Base-by-base conservation (phyloP, 2,113 vertebrate species). In the Catagonus wagneri region DNA sequence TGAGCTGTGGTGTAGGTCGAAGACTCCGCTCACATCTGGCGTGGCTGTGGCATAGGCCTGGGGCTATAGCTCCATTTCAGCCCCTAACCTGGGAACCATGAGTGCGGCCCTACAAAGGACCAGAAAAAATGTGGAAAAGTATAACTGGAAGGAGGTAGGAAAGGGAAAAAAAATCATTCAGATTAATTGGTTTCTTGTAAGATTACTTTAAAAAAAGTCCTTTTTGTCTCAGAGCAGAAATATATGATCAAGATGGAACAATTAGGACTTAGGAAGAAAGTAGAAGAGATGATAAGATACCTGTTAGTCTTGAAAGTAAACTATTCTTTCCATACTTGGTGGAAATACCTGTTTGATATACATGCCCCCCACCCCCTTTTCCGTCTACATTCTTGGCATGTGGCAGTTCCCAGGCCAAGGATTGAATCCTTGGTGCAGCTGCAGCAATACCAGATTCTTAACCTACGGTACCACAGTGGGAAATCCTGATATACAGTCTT, bases 331-430 rank as follows among this genome's bases (percentile, higher is more conserved):
- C 27, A 78, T 88, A 19, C 20, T 65, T 76, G 1, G 2, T 68
- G 63, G 44, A 96, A 84, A 83, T 10, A 94, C 29, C 34, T 79
- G 29, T 83, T 83, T 69, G n/a, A 65, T 83, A 50, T 34, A 74
- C 15, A 56, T 74, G 44, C 44, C 5, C 44, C 44, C 44, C 44
- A 4, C 44, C 44, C 44, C 44, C 44, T 44, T 44, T 44, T 44
- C 8, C 44, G 8, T 4, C 44, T 44, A 44, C 44, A 44, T 44
- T 44, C 8, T 44, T 44, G 44, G 44, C 44, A 44, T 44, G 44
- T 44, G 44, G 44, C 4, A 44, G 44, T 44, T 44, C 44, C 44
- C 44, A 44, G 44, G 44, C 44, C 44, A 44, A 44, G 44, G 44
- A 44, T 8, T 44, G 44, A 44, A 44, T 44, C 44, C 8, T 44